phyloP scores from a whole-genome alignment of 2,888 invertebrate species.

The Hedya salicella region DNA sequence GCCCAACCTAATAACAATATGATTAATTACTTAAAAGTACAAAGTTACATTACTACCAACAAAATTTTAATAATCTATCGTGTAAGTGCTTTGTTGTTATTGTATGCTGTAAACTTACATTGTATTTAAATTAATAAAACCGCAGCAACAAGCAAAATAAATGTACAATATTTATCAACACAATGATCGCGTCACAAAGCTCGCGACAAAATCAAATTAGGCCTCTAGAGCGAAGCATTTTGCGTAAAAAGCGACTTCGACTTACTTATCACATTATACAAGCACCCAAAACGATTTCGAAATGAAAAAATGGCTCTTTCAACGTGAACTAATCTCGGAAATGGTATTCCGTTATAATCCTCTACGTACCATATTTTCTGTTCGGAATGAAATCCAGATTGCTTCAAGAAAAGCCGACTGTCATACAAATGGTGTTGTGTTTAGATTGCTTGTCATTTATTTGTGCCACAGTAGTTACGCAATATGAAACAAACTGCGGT shows the following conservation, averaged over 20 bases:
- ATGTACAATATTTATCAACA: slow-evolving; percentile 28
- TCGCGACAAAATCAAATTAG: slow-evolving; percentile 34
- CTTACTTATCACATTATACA: slow-evolving; percentile 46
- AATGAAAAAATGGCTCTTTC: slow-evolving; percentile 42
- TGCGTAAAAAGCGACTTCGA: slow-evolving; percentile 39
- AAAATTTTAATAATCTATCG: too few relatives aligned
- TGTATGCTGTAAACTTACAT: not conserved
- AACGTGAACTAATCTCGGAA: slow-evolving; percentile 55
- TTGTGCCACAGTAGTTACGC: too few relatives aligned
- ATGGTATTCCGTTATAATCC: slow-evolving; percentile 66
- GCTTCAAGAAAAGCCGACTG: not conserved
- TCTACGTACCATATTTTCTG: slow-evolving; percentile 60
- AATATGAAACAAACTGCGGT: too few relatives aligned
- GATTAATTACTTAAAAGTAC: too few relatives aligned
- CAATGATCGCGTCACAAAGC: slow-evolving; percentile 22
- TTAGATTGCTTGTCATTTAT: too few relatives aligned
- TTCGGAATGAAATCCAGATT: slow-evolving; percentile 51
- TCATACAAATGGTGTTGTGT: slow-evolving; percentile 9
- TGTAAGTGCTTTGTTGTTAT: too few relatives aligned
- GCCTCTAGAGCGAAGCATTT: slow-evolving; percentile 14
- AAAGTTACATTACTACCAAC: too few relatives aligned
- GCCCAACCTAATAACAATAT: too few relatives aligned
- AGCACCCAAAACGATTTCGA: slow-evolving; percentile 45
- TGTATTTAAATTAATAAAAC: not conserved
- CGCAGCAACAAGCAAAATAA: slow-evolving; percentile 15